Evolutionary conservation across 1,140 invertebrate species (phyloP), one percentile per base, ranked within the genome.

Genomic region (Macrobrachium rosenbergii): DNA sequence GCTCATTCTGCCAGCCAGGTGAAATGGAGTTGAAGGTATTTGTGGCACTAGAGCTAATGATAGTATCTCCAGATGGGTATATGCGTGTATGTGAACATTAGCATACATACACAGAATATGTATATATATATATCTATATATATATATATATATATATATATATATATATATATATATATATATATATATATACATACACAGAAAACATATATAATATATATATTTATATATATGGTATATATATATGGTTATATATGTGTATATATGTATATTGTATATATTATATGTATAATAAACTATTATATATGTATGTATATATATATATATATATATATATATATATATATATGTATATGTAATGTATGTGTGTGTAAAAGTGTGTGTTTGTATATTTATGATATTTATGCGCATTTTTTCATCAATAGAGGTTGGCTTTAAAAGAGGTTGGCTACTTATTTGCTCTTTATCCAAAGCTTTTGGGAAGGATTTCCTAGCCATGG

Each of bases 211-310:
- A 19, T 76, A 43, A 43, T 76, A n/a, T 76, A 45, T 76, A 10
- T 76, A 45, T 23, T 2, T 76, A 43, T 76, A 43, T 76, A 43
- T 76, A 43, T n/a, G n/a, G n/a, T 76, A 43, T 76, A 43, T 76
- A 43, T 76, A 43, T 28, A 19, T 76, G n/a, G n/a, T n/a, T n/a
- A 43, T 76, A n/a, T 45, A n/a, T 76, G 8, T 76, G 5, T 76
- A 43, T 76, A 43, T 76, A n/a, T 76, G 8, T 76, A n/a, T 76
- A n/a, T 76, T 76, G 10, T 76, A 43, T 76, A 43, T 76, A 43
- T 45, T 76, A 43, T 76, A 19, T 23, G 10, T 76, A 45, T 76
- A 43, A n/a, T n/a, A n/a, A n/a, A n/a, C n/a, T n/a, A n/a, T n/a
- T n/a, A 43, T 76, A n/a, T 45, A n/a, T 76, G 8, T 23, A n/a